Percentiles rank a stretch among this genome's conserved stretches.
These are phyloP conservation scores for Fragum sueziense DNA, from an alignment of 2,888 invertebrate genomes.

Conservation along the genomic window DNA sequence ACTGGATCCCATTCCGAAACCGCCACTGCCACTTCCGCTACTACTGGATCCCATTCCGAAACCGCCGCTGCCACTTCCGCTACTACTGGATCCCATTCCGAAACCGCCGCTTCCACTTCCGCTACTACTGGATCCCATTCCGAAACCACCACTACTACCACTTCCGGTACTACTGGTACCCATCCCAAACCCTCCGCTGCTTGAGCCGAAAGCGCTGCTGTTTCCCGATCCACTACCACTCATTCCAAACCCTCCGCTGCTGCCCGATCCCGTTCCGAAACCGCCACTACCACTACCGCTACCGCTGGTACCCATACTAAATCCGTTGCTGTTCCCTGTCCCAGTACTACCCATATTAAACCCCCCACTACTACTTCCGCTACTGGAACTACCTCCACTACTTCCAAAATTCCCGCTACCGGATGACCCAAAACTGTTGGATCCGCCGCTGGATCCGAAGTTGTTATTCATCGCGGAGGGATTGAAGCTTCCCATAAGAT, in stretches of 20 bases:
- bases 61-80: background rate
- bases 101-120: slow-evolving; percentile 7
- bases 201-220: background rate
- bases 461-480: slow-evolving; percentile 24
- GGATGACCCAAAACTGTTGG: background rate
- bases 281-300: background rate
- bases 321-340: too few species aligned
- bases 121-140: too few species aligned
- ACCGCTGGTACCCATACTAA: too few species aligned
- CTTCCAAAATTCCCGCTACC: background rate
- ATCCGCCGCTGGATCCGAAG: slow-evolving; percentile 3
- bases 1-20: background rate
- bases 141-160: too few species aligned
- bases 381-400: slow-evolving; percentile 19
- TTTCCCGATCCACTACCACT: slow-evolving; percentile 7
- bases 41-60: background rate
- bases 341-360: too few species aligned
- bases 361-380: too few species aligned
- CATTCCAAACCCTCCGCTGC: slow-evolving; percentile 19
- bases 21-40: background rate
- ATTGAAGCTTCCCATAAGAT: slow-evolving; percentile 38
- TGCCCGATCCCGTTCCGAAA: background rate
- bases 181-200: background rate
- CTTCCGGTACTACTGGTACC: background rate
- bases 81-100: slow-evolving; percentile 11